Conservation (phyloP, 2,113 vertebrate species). For the Chlorodrepanis virens region DNA sequence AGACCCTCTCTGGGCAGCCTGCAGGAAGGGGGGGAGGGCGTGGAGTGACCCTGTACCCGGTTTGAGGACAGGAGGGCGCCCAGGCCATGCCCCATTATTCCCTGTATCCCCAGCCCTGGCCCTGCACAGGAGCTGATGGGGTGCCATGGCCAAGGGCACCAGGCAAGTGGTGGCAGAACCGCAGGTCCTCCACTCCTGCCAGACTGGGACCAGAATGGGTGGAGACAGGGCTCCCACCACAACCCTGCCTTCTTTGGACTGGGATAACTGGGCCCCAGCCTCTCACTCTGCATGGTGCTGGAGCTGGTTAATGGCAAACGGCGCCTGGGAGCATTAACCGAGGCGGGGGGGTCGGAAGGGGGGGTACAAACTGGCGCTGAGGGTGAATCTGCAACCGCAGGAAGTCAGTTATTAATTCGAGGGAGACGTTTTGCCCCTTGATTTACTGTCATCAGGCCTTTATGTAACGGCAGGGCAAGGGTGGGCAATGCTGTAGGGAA, state of each 20-base stretch:
- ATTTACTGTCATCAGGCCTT: conserved; percentile 52
- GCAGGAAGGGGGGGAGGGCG: not conserved
- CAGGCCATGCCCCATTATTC: not conserved
- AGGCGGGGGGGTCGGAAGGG: not conserved
- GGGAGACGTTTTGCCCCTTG: conserved; percentile 43
- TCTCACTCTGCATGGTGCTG: not conserved
- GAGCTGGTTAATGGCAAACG: conserved; percentile 35
- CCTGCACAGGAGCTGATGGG: not conserved
- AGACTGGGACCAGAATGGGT: fast-evolving
- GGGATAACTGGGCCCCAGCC: not conserved
- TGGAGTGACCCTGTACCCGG: fast-evolving
- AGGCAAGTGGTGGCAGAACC: not conserved
- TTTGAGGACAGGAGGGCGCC: not conserved
- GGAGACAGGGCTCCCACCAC: not conserved
- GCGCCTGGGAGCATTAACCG: not conserved
- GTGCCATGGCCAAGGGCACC: not conserved
- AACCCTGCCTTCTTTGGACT: not conserved
- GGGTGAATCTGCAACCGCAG: conserved; percentile 65
- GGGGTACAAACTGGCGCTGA: not conserved
- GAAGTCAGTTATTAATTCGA: conserved; percentile 70
- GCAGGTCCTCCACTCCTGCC: not conserved
- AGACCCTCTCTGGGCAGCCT: fast-evolving
- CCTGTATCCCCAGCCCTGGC: not conserved
- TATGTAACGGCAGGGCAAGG: not conserved
- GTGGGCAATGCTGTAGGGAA: not conserved